Conservation (phyloP, 2,113 vertebrate species). For the Eulemur rufifrons region DNA sequence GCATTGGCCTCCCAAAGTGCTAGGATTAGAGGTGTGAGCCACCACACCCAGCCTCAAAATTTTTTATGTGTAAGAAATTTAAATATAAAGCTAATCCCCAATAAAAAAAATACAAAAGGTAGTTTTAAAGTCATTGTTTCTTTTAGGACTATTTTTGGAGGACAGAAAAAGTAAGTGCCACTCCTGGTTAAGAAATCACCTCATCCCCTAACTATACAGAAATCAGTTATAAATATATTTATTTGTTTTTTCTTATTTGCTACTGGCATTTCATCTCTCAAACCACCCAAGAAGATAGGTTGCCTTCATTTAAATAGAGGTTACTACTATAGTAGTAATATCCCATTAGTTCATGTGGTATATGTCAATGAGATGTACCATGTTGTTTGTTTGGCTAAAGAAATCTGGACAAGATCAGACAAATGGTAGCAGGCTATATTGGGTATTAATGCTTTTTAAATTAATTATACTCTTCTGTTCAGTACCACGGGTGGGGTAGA, state of each 20-base stretch:
- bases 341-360: neutral
- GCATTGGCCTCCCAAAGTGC: too few species aligned
- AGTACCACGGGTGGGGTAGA: neutral
- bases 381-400: neutral
- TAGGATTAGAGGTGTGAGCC: too few species aligned
- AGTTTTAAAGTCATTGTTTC: conserved; percentile 7
- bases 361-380: neutral
- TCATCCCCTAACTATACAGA: neutral
- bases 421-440: neutral
- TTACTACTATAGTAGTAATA: neutral
- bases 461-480: neutral
- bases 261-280: neutral
- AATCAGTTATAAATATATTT: neutral
- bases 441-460: neutral
- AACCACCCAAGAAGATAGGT: neutral
- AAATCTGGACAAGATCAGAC: neutral
- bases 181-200: neutral
- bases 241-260: neutral
- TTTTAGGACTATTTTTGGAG: neutral
- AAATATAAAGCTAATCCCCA: neutral
- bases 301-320: neutral
- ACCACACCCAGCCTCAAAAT: neutral
- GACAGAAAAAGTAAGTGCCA: neutral
- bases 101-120: neutral
- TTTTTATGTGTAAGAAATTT: neutral